Percentiles rank a stretch among this genome's conserved stretches.
These are phyloP conservation scores for Oncopeltus fasciatus DNA, from an alignment of 1,140 invertebrate species.

Conservation along the genomic window DNA sequence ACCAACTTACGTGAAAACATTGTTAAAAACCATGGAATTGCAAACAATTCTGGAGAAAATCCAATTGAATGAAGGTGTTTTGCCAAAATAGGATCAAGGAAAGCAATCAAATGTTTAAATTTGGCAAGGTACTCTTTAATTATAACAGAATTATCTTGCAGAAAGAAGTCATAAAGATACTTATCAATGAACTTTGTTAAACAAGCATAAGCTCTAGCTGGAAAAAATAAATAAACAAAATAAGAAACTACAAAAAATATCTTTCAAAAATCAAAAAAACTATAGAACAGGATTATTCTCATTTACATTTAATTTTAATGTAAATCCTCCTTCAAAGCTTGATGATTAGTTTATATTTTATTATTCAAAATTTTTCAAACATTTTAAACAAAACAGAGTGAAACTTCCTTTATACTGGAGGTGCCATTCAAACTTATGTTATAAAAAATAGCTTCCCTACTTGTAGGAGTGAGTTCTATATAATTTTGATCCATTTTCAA, in stretches of 20 bases:
- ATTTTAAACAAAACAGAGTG: too few relatives aligned
- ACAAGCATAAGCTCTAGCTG: constrained; percentile 86
- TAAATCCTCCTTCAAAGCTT: too few relatives aligned
- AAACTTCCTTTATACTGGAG: too few relatives aligned
- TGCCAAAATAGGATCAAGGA: constrained; percentile 83
- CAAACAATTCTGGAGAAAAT: constrained; percentile 95
- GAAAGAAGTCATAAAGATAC: constrained; percentile 93
- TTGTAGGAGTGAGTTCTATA: too few relatives aligned
- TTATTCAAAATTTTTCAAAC: too few relatives aligned
- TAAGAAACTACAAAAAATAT: background rate
- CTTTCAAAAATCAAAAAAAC: background rate
- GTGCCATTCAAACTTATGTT: too few relatives aligned
- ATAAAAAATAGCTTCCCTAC: too few relatives aligned
- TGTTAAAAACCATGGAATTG: constrained; percentile 99
- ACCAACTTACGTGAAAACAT: constrained; percentile 93
- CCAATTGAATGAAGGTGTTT: constrained; percentile 84
- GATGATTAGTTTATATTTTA: too few relatives aligned
- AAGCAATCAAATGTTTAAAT: constrained; percentile 90
- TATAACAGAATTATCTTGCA: constrained; percentile 93
- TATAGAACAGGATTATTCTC: background rate
- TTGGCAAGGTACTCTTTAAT: constrained; percentile 96
- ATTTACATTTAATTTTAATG: too few relatives aligned
- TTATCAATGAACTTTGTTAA: constrained; percentile 88
- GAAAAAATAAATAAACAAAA: constrained; percentile 28
- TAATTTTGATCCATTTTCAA: too few relatives aligned